Conservation (phyloP, 2,797 vertebrate genomes). For the Gallirallus australis region DNA sequence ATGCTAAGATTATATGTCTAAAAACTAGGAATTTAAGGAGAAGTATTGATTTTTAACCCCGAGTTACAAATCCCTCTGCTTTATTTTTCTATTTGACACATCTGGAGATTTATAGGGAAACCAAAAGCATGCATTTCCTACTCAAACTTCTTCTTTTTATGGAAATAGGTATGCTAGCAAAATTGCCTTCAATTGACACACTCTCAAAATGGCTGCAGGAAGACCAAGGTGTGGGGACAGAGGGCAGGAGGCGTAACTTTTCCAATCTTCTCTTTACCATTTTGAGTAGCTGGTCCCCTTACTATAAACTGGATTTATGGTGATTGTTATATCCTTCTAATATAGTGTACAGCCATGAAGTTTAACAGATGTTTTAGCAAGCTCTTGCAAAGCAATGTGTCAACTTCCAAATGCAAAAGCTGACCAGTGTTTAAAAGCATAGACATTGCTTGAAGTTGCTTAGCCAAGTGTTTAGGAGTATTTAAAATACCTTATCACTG, state of each 20-base stretch:
- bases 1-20: background rate
- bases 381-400: background rate
- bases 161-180: background rate
- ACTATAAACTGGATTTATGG: background rate
- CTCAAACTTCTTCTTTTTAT: background rate
- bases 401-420: background rate
- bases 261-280: background rate
- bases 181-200: background rate
- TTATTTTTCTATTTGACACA: background rate
- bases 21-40: background rate
- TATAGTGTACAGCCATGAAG: background rate
- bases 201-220: background rate
- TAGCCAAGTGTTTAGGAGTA: background rate
- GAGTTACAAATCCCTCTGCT: background rate
- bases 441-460: background rate
- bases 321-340: background rate
- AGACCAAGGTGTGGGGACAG: background rate
- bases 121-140: background rate
- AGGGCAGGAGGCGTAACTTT: background rate
- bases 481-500: background rate
- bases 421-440: background rate
- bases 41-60: background rate
- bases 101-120: background rate
- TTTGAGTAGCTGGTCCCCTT: background rate
- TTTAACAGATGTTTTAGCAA: background rate